These are phyloP conservation scores for Aphelinus certus DNA, from an alignment of 1,140 invertebrate genomes.

Conservation along the genomic window DNA sequence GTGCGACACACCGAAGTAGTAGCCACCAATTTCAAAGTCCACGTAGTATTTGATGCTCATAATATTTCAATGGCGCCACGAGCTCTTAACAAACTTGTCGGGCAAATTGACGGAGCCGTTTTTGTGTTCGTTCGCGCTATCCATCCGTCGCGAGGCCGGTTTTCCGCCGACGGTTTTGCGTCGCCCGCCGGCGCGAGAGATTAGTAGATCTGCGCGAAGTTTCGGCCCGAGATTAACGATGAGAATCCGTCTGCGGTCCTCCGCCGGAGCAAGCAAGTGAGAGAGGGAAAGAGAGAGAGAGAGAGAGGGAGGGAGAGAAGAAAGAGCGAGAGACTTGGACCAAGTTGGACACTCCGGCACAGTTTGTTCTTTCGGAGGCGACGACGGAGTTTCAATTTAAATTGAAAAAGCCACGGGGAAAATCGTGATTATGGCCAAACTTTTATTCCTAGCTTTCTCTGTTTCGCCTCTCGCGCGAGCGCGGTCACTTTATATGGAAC, in stretches of 20 bases:
- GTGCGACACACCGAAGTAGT: too few relatives aligned
- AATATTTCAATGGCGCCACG: too few relatives aligned
- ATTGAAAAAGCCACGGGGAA: slow-evolving; percentile 23
- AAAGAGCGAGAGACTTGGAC: slow-evolving; percentile 1
- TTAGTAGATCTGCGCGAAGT: slow-evolving; percentile 45
- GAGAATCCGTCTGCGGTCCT: slow-evolving; percentile 39
- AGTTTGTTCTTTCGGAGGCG: slow-evolving; percentile 3
- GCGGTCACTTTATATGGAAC: background rate
- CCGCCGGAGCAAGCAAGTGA: background rate
- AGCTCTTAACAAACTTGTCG: background rate
- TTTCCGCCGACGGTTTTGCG: slow-evolving; percentile 6
- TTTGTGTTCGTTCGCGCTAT: background rate
- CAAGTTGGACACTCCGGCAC: slow-evolving; percentile 3
- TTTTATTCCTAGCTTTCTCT: slow-evolving; percentile 18
- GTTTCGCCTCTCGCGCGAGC: background rate
- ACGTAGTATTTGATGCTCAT: too few relatives aligned
- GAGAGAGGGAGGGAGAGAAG: background rate
- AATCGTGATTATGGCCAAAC: slow-evolving; percentile 25
- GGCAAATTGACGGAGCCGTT: background rate
- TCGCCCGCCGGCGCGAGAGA: slow-evolving; percentile 31
- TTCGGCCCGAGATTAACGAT: slow-evolving; percentile 48
- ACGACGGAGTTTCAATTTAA: slow-evolving; percentile 31
- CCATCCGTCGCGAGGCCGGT: background rate
- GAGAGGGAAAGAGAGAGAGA: background rate
- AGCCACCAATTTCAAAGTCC: too few relatives aligned